Base-by-base conservation (phyloP, 1,140 invertebrate genomes). In the Meloidogyne hapla region DNA sequence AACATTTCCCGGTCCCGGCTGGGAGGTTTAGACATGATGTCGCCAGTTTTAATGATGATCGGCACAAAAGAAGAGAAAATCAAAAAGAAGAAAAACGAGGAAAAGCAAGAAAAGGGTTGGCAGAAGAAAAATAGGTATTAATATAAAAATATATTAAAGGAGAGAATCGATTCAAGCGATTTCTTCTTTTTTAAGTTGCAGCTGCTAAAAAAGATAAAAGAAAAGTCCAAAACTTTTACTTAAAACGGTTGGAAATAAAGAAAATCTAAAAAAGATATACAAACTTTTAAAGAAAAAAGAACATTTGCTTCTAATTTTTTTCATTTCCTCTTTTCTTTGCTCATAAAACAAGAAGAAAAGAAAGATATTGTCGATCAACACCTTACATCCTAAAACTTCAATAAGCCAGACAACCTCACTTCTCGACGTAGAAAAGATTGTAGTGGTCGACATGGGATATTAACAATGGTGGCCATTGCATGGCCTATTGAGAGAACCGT, bases 101-200 rank as follows among this genome's bases (percentile, higher is more conserved):
- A 72, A 56, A 72, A 72, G 26, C 12, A 21, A 72, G n/a, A 26
- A 33, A 56, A 48, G 69, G 61, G 70, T 40, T 72, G 45, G 56
- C 26, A 72, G 23, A 15, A n/a, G 25, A 63, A 72, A 63, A n/a
- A 42, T 12, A 61, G 61, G 38, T 56, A 45, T n/a, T 18, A 64
- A 63, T 33, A 64, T 40, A 72, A 61, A 21, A 72, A 26, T 21
- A 28, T 15, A 72, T 28, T 23, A 63, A 69, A 18, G 62, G 28
- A 69, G 38, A n/a, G 15, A 28, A 45, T 9, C 18, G 48, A 56
- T 56, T 42, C 48, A 56, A 56, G 48, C 18, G 18, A 56, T 56
- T 56, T 56, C 48, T 56, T 45, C 13, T 45, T 45, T 45, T n/a
- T n/a, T n/a, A n/a, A n/a, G 33, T 8, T 33, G 48, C 48, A 56